Evolutionary conservation across 2,797 vertebrate genomes (phyloP).

Genomic region (Sebastolobus altivelis): DNA sequence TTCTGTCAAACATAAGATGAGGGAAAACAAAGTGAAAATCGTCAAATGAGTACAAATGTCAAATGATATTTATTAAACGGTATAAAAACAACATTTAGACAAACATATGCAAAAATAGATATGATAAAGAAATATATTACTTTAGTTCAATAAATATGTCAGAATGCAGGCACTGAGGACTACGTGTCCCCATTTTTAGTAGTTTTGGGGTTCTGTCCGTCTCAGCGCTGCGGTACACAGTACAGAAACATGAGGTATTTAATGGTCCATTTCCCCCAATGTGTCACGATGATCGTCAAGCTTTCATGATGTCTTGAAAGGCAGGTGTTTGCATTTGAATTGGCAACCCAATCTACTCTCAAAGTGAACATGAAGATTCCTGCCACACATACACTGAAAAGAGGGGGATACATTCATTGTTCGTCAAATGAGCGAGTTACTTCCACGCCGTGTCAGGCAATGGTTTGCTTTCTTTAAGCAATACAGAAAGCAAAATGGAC

Average conservation of each 20-base stretch:
- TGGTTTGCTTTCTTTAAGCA: slow-evolving; percentile 48
- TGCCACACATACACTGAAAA: slow-evolving; percentile 52
- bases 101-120: slow-evolving; percentile 86
- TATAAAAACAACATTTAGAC: slow-evolving; percentile 84
- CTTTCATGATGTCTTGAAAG: slow-evolving; percentile 66
- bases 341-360: slow-evolving; percentile 39
- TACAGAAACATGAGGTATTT: slow-evolving; percentile 95
- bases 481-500: slow-evolving; percentile 39
- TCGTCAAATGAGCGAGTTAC: slow-evolving; percentile 61
- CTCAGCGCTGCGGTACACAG: slow-evolving; percentile 86
- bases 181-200: slow-evolving; percentile 82
- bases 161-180: slow-evolving; percentile 86
- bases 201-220: slow-evolving; percentile 82
- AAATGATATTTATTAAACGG: slow-evolving; percentile 82
- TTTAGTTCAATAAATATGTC: slow-evolving; percentile 96
- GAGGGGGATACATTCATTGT: slow-evolving; percentile 81
- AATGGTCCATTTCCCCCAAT: slow-evolving; percentile 84
- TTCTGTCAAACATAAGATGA: background rate
- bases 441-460: slow-evolving; percentile 31
- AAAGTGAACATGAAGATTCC: slow-evolving; percentile 55
- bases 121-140: slow-evolving; percentile 95
- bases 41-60: slow-evolving; percentile 68
- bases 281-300: slow-evolving; percentile 75
- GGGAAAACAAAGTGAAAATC: slow-evolving; percentile 5
- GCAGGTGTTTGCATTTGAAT: slow-evolving; percentile 64